Base-by-base conservation (phyloP, 2,888 invertebrate genomes). In the Cantharis nigra region DNA sequence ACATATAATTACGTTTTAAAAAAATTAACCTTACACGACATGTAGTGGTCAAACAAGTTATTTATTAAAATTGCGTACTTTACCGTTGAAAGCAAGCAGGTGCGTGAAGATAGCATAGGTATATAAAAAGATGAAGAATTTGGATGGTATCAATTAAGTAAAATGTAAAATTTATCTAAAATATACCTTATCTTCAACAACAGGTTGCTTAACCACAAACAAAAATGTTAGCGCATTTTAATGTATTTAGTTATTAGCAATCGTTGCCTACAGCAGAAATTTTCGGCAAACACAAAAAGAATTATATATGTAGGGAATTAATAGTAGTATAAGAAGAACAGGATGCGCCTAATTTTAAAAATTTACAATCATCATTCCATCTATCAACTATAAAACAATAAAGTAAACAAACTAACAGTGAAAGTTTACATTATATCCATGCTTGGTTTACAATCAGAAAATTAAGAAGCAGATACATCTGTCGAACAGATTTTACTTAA, bases 401-500 rank as follows among this genome's bases (percentile, higher is more conserved):
- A 67, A 26, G 65, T 67, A 67, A 67, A 67, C 65, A 67, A 67
- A 67, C 65, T 23, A 67, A 23, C 13, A 67, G n/a, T 23, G 16
- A n/a, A 23, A 26, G 65, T 67, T 67, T 67, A 67, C 65, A 49
- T 67, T 67, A 67, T 3, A 67, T n/a, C 18, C 23, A 23, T 23
- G 26, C 65, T 23, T 67, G 9, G 65, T 67, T 20, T 69, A 30
- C 65, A 62, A 72, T 72, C 74, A 71, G 75, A 78, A 23, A 23
- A 70, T 69, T 69, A 67, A 72, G 75, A 75, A 69, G 23, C 23
- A 64, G 49, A 74, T 79, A 77, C 79, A 78, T 79, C 77, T 79
- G 79, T 78, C 75, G 77, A 78, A 79, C 75, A 77, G 75, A 77
- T 79, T 77, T 75, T 3, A 20, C 62, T 75, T 65, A 70, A 71